Percentiles rank a stretch among this genome's conserved stretches.
phyloP scores from a whole-genome alignment of 2,113 vertebrate species.

The Tretioscincus oriximinensis region DNA sequence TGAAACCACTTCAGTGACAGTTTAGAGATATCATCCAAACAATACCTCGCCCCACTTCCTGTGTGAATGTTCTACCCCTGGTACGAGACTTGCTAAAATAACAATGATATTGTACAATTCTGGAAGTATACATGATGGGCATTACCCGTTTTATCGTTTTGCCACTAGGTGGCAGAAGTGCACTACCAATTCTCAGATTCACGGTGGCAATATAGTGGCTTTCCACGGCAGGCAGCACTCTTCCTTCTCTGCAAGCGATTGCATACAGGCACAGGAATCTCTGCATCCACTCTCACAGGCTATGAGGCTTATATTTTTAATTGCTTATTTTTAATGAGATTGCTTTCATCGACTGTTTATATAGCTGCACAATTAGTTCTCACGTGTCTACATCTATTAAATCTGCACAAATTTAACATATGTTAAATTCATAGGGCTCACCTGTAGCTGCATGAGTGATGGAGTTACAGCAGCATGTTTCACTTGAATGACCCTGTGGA shows the following conservation, averaged over 20 bases:
- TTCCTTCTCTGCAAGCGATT: not conserved
- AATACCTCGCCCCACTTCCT: too few relatives aligned
- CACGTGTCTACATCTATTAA: too few relatives aligned
- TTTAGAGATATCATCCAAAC: too few relatives aligned
- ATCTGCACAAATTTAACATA: not conserved
- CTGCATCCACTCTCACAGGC: not conserved
- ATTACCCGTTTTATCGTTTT: not conserved
- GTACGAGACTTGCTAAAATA: too few relatives aligned
- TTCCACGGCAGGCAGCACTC: not conserved
- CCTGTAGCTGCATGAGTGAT: too few relatives aligned
- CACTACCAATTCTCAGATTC: not conserved
- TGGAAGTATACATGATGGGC: not conserved
- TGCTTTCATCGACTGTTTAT: too few relatives aligned
- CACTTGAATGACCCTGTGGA: not conserved
- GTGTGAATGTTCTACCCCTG: too few relatives aligned
- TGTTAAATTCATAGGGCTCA: not conserved
- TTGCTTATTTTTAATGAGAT: too few relatives aligned
- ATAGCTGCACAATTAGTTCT: too few relatives aligned
- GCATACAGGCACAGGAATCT: not conserved
- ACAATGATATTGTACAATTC: too few relatives aligned
- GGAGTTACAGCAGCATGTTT: not conserved
- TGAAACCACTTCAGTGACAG: too few relatives aligned
- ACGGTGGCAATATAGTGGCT: not conserved
- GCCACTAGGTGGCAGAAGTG: conserved; percentile 18
- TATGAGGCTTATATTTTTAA: not conserved